Evolutionary conservation across 2,797 vertebrate species (phyloP), one percentile per base, ranked within the genome.

Genomic region (Anabas testudineus): DNA sequence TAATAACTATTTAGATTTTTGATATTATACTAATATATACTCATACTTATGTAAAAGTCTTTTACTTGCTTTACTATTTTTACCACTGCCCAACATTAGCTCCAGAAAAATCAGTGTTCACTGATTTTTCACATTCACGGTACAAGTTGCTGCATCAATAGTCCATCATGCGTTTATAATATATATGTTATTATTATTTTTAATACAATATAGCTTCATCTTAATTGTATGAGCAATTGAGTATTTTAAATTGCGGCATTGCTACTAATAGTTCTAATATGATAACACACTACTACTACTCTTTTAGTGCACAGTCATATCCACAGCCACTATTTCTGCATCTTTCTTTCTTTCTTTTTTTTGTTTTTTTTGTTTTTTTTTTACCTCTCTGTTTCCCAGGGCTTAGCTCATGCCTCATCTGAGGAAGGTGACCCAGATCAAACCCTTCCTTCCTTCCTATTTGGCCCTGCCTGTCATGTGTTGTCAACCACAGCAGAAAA

Each of bases 401-500:
- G 72, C 76, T 78, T 9, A 76, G 55, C 67, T 78, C 53, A 48
- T 78, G 74, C 54, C 21, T 76, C 93, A 94, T 93, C 93, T 93
- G 87, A 94, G 92, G 92, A 94, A 90, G 82, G 77, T 81, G 86
- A 90, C 87, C 87, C 87, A 87, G 72, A 81, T 85, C 66, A 41
- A 68, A 83, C 81, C 76, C 64, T 94, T 92, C 95, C 95, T 92
- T 91, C 92, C 94, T 94, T 96, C 92, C 95, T 95, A 94, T 94
- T 94, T 95, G 96, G 96, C 96, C 95, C 95, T 95, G 95, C 95
- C 95, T 95, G 95, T 94, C 96, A 95, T 95, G 96, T 97, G 97
- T 96, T 94, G 97, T 99, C 98, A 99, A 99, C 98, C 97, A 94
- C 97, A 97, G 97, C 96, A 98, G 97, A 98, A 98, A 98, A 98